Base-by-base conservation (phyloP, 2,113 vertebrate genomes). In the Dolichotis patagonum region DNA sequence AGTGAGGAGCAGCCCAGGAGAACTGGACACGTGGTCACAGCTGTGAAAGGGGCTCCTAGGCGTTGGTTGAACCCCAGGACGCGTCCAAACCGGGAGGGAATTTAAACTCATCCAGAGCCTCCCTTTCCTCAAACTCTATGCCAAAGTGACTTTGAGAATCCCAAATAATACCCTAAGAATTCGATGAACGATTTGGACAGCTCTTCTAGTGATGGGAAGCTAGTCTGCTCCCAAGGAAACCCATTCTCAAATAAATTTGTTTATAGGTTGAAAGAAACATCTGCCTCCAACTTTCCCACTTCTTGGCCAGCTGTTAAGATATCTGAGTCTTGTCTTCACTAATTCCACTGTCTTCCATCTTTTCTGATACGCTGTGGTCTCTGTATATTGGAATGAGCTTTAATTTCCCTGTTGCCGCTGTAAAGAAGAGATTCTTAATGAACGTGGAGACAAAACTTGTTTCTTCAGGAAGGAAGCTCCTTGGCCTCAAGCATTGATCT, bases 401-500 rank as follows among this genome's bases (percentile, higher is more conserved):
- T 73, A 56, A 54, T 91, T 92, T 78, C 35, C 24, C 56, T 32
- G 2, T 32, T 43, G 71, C 43, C 16, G 49, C 56, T 58, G 71
- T 78, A 85, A 69, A 86, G 71, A 85, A 89, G 83, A 77, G 54
- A 62, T 69, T 83, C 69, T 93, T 81, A 28, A 78, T 77, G 62
- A 73, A 19, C 10, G 16, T 88, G 49, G 54, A 92, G 41, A 67
- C 67, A 75, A 88, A 83, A 92, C 24, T 58, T 43, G 19, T 92
- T 96, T 87, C 62, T 88, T 54, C 28, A 69, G 85, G 88, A 92
- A 94, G n/a, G 88, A 92, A 94, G 41, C 69, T 89, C 41, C 43
- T 88, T 92, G 82, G 43, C 67, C 24, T 35, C 54, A 63, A 82
- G 20, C 20, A 82, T 91, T 94, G 88, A 86, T 78, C 83, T 92